phyloP scores from a whole-genome alignment of 53 echinoderm and acorn worm species.

The Stichopus horrens region DNA sequence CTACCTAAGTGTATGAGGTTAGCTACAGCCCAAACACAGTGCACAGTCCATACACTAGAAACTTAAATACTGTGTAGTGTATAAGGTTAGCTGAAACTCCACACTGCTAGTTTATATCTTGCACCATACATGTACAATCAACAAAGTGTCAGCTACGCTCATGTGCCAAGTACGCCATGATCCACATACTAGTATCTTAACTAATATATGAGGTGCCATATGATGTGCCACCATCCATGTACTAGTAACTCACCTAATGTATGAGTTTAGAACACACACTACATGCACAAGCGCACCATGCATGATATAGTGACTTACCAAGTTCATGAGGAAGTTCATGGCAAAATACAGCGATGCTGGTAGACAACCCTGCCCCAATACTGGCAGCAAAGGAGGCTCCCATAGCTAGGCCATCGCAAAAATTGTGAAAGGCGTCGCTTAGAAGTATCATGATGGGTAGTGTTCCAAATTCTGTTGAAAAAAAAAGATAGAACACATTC shows the following conservation, averaged over 20 bases:
- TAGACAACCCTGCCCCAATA: slow-evolving; percentile 71
- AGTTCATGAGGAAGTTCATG: slow-evolving; percentile 97
- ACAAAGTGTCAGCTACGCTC: no score
- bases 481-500: neutral
- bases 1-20: no score
- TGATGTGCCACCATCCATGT: neutral
- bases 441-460: slow-evolving; percentile 76
- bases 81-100: no score
- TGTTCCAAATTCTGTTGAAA: slow-evolving; percentile 40
- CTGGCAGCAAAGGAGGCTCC: slow-evolving; percentile 86
- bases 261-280: neutral
- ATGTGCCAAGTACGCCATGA: no score
- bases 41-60: no score
- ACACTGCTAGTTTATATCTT: no score
- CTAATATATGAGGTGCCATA: no score
- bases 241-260: neutral
- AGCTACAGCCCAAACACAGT: no score
- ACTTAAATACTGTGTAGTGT: no score
- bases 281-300: no score
- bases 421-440: slow-evolving; percentile 81
- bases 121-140: no score
- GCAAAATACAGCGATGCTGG: slow-evolving; percentile 85
- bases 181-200: no score
- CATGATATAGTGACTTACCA: slow-evolving; percentile 51
- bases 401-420: slow-evolving; percentile 87